Conservation (phyloP, 2,797 vertebrate species). For the Galaxias olidus region DNA sequence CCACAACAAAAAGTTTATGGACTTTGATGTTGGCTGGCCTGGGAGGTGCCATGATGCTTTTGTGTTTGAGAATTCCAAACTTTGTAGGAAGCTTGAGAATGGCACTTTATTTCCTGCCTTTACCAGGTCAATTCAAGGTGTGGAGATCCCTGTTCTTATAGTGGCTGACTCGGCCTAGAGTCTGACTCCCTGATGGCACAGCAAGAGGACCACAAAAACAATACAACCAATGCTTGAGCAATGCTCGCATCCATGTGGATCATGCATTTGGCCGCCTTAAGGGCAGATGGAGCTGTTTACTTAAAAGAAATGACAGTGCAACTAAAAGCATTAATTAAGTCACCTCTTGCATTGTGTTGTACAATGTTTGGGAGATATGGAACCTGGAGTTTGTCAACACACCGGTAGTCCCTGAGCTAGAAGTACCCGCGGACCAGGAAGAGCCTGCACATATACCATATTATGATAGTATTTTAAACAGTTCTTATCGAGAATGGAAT, state of each 20-base stretch:
- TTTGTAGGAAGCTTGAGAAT: conserved; percentile 16
- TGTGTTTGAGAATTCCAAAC: conserved; percentile 19
- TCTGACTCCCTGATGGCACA: conserved; percentile 14
- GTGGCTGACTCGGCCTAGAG: conserved; percentile 23
- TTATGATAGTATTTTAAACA: background rate
- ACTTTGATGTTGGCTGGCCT: conserved; percentile 26
- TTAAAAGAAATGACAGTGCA: conserved; percentile 19
- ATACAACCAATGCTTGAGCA: conserved; percentile 8
- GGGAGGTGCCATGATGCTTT: conserved; percentile 23
- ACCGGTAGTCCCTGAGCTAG: background rate
- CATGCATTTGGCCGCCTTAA: conserved; percentile 23
- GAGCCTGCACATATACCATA: background rate
- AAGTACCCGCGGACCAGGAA: background rate
- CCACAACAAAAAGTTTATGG: conserved; percentile 13
- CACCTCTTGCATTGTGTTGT: conserved; percentile 13
- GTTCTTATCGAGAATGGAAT: background rate
- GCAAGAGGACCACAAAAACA: conserved; percentile 1
- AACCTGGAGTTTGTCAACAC: background rate
- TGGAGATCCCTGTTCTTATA: conserved; percentile 9
- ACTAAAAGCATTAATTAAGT: conserved; percentile 12
- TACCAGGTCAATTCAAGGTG: conserved; percentile 6
- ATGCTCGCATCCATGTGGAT: conserved; percentile 8
- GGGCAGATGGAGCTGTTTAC: conserved; percentile 5
- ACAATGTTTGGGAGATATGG: background rate
- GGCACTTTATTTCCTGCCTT: conserved; percentile 5